Base-by-base conservation (phyloP, 2,888 invertebrate species). In the Elegia similella region DNA sequence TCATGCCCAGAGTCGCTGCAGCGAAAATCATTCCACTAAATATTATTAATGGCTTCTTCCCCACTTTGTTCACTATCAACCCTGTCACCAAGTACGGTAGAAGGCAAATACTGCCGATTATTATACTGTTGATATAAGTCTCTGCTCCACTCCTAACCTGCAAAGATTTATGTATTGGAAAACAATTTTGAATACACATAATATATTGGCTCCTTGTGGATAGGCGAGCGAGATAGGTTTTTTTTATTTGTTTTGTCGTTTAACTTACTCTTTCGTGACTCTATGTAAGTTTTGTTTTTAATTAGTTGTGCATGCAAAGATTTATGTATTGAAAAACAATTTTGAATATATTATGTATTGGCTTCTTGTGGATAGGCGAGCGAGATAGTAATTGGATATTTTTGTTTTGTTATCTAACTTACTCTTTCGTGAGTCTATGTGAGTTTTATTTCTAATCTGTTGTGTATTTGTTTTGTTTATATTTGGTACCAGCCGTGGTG, bases 71-170 rank as follows among this genome's bases (percentile, higher is more conserved):
- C 1, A 87, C 82, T 1, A 87, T 55, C 0, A 82, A 50, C 0
- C 80, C 82, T 1, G 72, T 78, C 42, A 84, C 66, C 57, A 79
- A 70, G 62, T 71, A 82, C 0, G 86, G 84, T 1, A 80, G 43
- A 0, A 81, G 10, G 47, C 79, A 79, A 3, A 79, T 73, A 7
- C 66, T 65, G 0, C 86, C 86, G 10, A 86, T 63, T 13, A 86
- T 83, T 1, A 86, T 79, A 43, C 80, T 85, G 73, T 86, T 86
- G 13, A 85, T 80, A 56, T 86, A 87, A 0, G 87, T 87, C 53
- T 84, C 82, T 1, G 74, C 62, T 0, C 87, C 87, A 43, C 83
- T 85, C 63, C 67, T 75, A 7, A 67, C 68, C 87, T 87, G 79
- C 52, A 74, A 74, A 47, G 55, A 47, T 55, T 55, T 43, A 55